Conservation (phyloP, 2,797 vertebrate genomes). For the Diceros bicornis region DNA sequence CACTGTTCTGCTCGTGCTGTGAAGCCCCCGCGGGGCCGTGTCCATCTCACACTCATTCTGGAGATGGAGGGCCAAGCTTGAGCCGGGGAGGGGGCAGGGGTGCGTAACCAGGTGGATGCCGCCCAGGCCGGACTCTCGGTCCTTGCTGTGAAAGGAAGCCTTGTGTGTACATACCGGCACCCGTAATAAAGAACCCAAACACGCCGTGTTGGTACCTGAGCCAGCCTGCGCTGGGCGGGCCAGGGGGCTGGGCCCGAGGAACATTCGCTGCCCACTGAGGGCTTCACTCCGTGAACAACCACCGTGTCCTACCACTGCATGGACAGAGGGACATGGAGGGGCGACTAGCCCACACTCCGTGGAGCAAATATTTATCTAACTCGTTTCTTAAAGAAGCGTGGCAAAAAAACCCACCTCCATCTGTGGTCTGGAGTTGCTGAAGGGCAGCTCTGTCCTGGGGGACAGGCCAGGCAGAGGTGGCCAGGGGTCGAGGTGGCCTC, state of each 20-base stretch:
- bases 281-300: neutral
- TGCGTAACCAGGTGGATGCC: neutral
- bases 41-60: neutral
- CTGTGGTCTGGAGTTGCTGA: neutral
- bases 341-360: no score
- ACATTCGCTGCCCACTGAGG: neutral
- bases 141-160: neutral
- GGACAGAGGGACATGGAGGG: neutral
- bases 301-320: accelerated
- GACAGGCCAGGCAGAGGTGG: neutral
- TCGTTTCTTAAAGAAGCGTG: no score
- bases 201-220: neutral
- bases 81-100: accelerated
- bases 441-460: neutral
- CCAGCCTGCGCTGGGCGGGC: accelerated
- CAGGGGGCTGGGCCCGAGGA: neutral
- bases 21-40: neutral
- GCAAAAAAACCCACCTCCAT: accelerated
- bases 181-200: neutral
- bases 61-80: neutral
- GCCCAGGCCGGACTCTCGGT: neutral
- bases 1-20: accelerated
- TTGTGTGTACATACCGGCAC: accelerated
- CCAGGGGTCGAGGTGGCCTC: neutral
- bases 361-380: accelerated